Conservation (phyloP, 2,888 invertebrate species). For the Tenthredo scrophulariae region DNA sequence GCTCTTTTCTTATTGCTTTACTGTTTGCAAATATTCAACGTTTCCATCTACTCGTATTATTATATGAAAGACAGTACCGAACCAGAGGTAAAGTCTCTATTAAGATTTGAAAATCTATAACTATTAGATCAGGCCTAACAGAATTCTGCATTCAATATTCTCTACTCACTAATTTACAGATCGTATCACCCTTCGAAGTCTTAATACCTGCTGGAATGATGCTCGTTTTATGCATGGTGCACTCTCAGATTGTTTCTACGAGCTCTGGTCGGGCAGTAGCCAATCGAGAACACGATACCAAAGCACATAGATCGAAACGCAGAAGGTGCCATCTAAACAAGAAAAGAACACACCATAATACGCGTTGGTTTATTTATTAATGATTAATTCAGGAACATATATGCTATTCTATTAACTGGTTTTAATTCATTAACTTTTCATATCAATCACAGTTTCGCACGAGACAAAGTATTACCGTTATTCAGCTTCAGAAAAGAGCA, state of each 20-base stretch:
- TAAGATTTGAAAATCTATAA: background rate
- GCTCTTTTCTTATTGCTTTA: conserved; percentile 89
- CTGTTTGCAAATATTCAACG: conserved; percentile 85
- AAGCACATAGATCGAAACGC: conserved; percentile 26
- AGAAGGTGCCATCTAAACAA: conserved; percentile 50
- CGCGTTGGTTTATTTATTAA: conserved; percentile 45
- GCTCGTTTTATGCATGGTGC: conserved; percentile 87
- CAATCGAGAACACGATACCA: conserved; percentile 61
- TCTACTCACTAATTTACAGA: conserved; percentile 73
- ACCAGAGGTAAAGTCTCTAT: conserved; percentile 79
- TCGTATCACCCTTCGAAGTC: conserved; percentile 85
- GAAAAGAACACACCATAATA: conserved; percentile 38
- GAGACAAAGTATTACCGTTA: conserved; percentile 69
- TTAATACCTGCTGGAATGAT: conserved; percentile 87
- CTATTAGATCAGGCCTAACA: background rate
- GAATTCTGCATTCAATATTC: background rate
- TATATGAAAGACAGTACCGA: conserved; percentile 73
- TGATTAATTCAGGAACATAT: background rate
- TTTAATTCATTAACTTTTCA: conserved; percentile 58
- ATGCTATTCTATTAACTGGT: background rate
- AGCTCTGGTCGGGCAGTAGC: conserved; percentile 76
- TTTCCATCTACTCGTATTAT: conserved; percentile 79
- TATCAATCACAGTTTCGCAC: conserved; percentile 58
- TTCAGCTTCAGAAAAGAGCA: conserved; percentile 64
- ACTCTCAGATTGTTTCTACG: conserved; percentile 90